Base-by-base conservation (phyloP, 2,888 invertebrate species). In the Drosophila tripunctata region DNA sequence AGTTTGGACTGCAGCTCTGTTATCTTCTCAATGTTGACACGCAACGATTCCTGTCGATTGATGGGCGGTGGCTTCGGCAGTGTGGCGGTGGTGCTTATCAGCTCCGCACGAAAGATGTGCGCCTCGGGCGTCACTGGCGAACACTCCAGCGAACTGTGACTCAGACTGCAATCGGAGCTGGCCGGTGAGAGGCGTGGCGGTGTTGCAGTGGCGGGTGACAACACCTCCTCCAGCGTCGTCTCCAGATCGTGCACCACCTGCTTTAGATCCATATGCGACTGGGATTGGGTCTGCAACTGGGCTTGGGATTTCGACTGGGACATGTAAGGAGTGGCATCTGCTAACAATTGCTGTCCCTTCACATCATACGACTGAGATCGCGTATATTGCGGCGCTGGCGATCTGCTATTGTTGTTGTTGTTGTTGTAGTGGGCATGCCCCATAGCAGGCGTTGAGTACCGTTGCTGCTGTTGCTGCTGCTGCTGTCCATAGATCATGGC, bases 1-100 rank as follows among this genome's bases (percentile, higher is more conserved):
- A 91, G 69, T 57, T 92, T 88, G 5, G 91, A 91, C 60, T 91
- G 91, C 36, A 91, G 67, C 50, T 92, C 91, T 1, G 91, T 91
- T 30, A 91, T 91, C 69, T 91, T 91, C 66, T 91, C 91, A 55
- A 91, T 91, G 52, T 91, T 91, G 47, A 91, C 92, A 14, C 91
- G 87, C 48, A 91, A 69, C 4, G 92, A 91, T 33, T 91, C 91
- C 74, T 90, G 89, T 14, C 90, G 83, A 67, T 88, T 90, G 22
- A 91, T 75, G 15, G 78, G 56, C 52, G 78, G 62, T 15, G 87
- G 50, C 65, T 73, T 76, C n/a, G 86, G 38, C 19, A 71, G 21
- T 38, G 89, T 63, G 30, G 82, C 78, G 10, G 88, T 91, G 17
- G 91, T 89, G 74, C 90, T 91, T 2, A 91, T 89, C 24, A 91